Conservation (phyloP, 2,888 invertebrate species). For the Zelleria hepariella region DNA sequence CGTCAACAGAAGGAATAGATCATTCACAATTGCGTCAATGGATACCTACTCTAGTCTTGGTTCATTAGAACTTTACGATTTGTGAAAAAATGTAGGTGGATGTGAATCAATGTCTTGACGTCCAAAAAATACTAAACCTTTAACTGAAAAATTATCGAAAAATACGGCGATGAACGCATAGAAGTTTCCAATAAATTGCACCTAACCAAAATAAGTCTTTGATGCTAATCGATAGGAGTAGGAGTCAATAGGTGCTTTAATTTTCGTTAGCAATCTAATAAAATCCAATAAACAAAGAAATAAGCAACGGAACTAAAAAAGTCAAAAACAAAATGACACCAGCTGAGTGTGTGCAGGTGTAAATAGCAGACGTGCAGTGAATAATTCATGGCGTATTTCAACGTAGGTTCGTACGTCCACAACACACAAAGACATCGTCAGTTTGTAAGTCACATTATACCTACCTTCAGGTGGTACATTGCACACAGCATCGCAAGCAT, state of each 20-base stretch:
- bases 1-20: constrained; percentile 1
- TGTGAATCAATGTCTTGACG: not conserved
- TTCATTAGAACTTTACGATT: not conserved
- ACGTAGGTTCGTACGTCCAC: not conserved
- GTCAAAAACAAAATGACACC: constrained; percentile 15
- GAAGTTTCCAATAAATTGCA: too few species aligned
- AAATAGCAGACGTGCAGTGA: constrained; percentile 9
- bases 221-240: too few species aligned
- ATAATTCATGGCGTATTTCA: constrained; percentile 15
- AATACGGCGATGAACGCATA: too few species aligned
- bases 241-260: too few species aligned
- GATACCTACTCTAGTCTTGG: not conserved
- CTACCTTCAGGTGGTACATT: too few species aligned
- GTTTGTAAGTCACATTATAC: not conserved
- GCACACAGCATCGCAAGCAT: not conserved
- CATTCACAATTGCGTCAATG: constrained; percentile 1
- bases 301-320: not conserved
- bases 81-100: not conserved
- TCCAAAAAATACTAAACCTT: too few species aligned
- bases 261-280: constrained; percentile 2
- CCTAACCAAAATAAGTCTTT: too few species aligned
- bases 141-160: too few species aligned
- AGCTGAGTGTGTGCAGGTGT: constrained; percentile 15
- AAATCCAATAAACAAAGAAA: not conserved
- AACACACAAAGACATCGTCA: not conserved